Percentiles rank a stretch among this genome's conserved stretches.
These are phyloP conservation scores for Drosophila ironensis DNA, from an alignment of 1,140 invertebrate species.

Conservation along the genomic window DNA sequence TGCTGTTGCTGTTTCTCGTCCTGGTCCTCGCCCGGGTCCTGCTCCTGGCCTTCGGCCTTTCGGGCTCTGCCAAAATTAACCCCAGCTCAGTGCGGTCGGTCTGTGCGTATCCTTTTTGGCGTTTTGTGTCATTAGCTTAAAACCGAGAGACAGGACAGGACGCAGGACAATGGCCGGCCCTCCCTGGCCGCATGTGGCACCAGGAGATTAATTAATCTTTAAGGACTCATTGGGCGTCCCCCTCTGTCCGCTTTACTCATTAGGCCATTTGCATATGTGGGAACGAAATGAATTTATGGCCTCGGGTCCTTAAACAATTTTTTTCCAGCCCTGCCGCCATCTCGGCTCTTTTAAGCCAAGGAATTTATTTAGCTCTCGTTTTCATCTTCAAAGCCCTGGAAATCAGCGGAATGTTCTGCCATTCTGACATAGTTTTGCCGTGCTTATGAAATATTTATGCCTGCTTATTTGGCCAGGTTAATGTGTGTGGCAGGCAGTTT, in stretches of 20 bases:
- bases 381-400: no score
- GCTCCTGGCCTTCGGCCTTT: no score
- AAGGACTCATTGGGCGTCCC: constrained; percentile 72
- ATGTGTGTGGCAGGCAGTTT: constrained; percentile 12
- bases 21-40: constrained; percentile 1
- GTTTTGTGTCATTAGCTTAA: constrained; percentile 79
- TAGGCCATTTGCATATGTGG: constrained; percentile 73
- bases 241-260: constrained; percentile 40
- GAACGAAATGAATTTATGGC: constrained; percentile 66
- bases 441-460: constrained; percentile 64
- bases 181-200: constrained; percentile 70
- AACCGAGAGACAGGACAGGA: constrained; percentile 33
- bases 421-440: no score
- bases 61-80: background rate
- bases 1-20: background rate
- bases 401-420: no score
- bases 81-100: background rate
- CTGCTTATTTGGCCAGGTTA: constrained; percentile 68
- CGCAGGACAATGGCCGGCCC: constrained; percentile 57
- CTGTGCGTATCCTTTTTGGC: constrained; percentile 63
- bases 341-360: no score
- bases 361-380: no score
- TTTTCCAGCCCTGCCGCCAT: no score
- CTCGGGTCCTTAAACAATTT: constrained; percentile 1
- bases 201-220: constrained; percentile 82